Evolutionary conservation across 1,140 invertebrate genomes (phyloP).

Genomic region (Drosophila prosaltans): DNA sequence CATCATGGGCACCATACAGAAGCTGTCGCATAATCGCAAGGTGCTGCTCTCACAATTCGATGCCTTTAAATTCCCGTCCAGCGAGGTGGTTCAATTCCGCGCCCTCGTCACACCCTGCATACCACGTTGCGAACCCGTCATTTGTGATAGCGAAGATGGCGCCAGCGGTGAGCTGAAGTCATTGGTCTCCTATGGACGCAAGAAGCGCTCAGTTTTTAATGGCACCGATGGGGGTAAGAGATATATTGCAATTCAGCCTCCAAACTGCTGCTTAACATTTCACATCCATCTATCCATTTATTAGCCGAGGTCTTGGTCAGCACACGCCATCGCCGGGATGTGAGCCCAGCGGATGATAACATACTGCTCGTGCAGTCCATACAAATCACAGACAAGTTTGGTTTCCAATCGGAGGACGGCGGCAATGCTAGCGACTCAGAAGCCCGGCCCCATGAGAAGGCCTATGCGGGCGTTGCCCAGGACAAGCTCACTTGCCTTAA

Average conservation of each 20-base stretch:
- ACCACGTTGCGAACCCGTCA: conserved; percentile 94
- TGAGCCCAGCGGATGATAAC: conserved; percentile 87
- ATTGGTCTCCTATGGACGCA: conserved; percentile 90
- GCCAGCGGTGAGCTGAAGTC: conserved; percentile 91
- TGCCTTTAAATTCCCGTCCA: conserved; percentile 98
- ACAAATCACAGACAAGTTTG: conserved; percentile 96
- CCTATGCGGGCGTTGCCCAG: conserved; percentile 75
- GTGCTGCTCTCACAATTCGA: conserved; percentile 94
- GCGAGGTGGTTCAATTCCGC: conserved; percentile 96
- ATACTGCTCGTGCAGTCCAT: conserved; percentile 94
- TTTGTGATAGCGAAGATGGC: conserved; percentile 91
- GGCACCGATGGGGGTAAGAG: conserved; percentile 73
- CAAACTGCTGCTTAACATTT: conserved; percentile 38
- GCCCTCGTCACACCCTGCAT: conserved; percentile 96
- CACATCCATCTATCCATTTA: conserved; percentile 28
- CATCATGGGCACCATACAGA: conserved; percentile 95
- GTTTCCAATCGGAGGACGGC: conserved; percentile 87
- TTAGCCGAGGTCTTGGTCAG: conserved; percentile 76
- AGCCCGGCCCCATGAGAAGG: conserved; percentile 70
- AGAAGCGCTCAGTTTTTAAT: conserved; percentile 73
- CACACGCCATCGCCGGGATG: conserved; percentile 72
- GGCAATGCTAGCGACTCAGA: conserved; percentile 45
- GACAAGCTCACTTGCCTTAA: conserved; percentile 82
- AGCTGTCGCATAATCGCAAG: conserved; percentile 90
- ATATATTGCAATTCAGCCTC: not conserved